A percentile compares a stretch with the other conserved stretches of the same genome.
phyloP scores from a whole-genome alignment of 2,888 invertebrate species.

The Lepidocyrtoides sp. region DNA sequence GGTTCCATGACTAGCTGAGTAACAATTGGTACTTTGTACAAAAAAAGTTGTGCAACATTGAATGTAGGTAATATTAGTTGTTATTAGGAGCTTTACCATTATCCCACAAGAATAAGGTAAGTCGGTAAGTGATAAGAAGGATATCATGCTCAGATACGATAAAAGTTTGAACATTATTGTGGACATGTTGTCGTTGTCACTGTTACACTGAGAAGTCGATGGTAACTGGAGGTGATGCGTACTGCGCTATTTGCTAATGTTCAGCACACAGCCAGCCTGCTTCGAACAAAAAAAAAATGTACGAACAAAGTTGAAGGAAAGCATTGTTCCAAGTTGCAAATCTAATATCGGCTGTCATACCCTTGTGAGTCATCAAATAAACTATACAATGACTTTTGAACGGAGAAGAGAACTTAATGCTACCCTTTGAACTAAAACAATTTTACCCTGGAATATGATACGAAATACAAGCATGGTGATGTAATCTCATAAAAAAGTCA shows the following conservation, averaged over 20 bases:
- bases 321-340: background rate
- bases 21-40: conserved; percentile 42
- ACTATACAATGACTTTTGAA: conserved; percentile 18
- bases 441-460: too few species aligned
- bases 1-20: too few species aligned
- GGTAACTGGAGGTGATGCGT: background rate
- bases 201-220: background rate
- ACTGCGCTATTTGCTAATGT: background rate
- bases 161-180: conserved; percentile 10
- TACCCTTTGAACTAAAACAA: too few species aligned
- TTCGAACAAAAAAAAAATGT: background rate
- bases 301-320: background rate
- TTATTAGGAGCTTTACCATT: background rate
- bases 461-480: too few species aligned
- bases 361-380: conserved; percentile 49
- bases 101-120: background rate
- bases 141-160: conserved; percentile 31
- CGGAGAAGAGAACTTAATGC: too few species aligned
- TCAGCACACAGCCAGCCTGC: background rate
- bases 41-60: background rate
- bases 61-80: background rate
- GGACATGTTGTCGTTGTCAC: background rate
- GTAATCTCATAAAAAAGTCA: too few species aligned
- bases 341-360: conserved; percentile 9
- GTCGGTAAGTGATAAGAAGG: conserved; percentile 40